Percentiles rank a stretch among this genome's conserved stretches.
Evolutionary conservation across 2,113 vertebrate genomes (phyloP).

Genomic region (Psammodynastes pulverulentus): DNA sequence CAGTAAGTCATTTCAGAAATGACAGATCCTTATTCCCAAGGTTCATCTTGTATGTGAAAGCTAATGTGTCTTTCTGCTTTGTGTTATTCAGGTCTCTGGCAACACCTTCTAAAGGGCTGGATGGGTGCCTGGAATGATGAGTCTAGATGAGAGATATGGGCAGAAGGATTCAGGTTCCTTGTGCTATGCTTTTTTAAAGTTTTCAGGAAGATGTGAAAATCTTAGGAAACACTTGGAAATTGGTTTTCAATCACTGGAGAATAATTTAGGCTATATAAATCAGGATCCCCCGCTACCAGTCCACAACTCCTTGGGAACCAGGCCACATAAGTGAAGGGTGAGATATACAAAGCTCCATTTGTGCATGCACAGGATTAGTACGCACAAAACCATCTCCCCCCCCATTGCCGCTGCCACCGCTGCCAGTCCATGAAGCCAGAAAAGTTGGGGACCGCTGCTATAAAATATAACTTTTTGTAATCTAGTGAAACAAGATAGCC

Average conservation of each 20-base stretch:
- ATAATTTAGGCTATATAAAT: conserved; percentile 37
- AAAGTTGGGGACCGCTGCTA: background rate
- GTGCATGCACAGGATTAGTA: background rate
- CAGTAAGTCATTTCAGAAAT: background rate
- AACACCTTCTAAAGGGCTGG: background rate
- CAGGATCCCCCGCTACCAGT: background rate
- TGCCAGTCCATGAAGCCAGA: background rate
- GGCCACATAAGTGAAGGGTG: background rate
- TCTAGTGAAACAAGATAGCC: conserved; percentile 24
- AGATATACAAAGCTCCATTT: background rate
- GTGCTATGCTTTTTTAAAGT: conserved; percentile 47
- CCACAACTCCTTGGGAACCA: background rate
- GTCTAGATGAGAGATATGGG: background rate
- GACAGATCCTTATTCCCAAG: background rate
- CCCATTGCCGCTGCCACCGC: too few species aligned
- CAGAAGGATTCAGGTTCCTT: background rate
- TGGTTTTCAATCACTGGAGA: conserved; percentile 26
- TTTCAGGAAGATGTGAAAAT: conserved; percentile 16
- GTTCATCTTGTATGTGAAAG: background rate
- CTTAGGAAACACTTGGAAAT: conserved; percentile 5
- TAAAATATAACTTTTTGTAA: conserved; percentile 13
- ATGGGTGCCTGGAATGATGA: background rate
- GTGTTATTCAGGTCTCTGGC: background rate
- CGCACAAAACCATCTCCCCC: background rate
- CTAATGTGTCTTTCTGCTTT: background rate